Percentiles rank a stretch among this genome's conserved stretches.
Evolutionary conservation across 2,888 invertebrate genomes (phyloP).

Genomic region (Ptychoptera contaminata): DNA sequence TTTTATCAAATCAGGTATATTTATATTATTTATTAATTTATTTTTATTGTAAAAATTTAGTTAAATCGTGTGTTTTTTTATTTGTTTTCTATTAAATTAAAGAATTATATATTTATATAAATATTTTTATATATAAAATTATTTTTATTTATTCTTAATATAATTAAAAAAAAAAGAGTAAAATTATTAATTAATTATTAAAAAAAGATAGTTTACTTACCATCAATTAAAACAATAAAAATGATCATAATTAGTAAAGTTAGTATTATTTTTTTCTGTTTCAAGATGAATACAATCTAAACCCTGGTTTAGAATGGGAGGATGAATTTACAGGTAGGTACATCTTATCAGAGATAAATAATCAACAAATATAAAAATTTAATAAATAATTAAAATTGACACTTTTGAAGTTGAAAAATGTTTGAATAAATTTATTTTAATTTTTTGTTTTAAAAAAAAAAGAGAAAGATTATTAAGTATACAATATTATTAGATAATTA

Average conservation of each 20-base stretch:
- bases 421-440: too few relatives aligned
- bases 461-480: too few relatives aligned
- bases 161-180: not conserved
- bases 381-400: too few relatives aligned
- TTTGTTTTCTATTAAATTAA: too few relatives aligned
- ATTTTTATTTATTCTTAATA: not conserved
- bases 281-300: constrained; percentile 99
- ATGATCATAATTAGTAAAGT: constrained; percentile 9
- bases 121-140: not conserved
- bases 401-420: too few relatives aligned
- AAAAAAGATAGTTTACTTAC: not conserved
- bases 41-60: too few relatives aligned
- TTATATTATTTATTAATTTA: too few relatives aligned
- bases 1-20: too few relatives aligned
- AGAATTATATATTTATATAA: too few relatives aligned
- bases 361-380: constrained; percentile 12
- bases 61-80: too few relatives aligned
- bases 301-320: constrained; percentile 99
- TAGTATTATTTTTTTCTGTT: constrained; percentile 33
- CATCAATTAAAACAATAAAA: constrained; percentile 1
- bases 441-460: too few relatives aligned
- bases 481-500: too few relatives aligned
- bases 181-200: not conserved
- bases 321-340: constrained; percentile 98
- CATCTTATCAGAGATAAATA: constrained; percentile 34